These are phyloP conservation scores for Microchirus variegatus DNA, from an alignment of 2,797 vertebrate genomes.

Conservation along the genomic window DNA sequence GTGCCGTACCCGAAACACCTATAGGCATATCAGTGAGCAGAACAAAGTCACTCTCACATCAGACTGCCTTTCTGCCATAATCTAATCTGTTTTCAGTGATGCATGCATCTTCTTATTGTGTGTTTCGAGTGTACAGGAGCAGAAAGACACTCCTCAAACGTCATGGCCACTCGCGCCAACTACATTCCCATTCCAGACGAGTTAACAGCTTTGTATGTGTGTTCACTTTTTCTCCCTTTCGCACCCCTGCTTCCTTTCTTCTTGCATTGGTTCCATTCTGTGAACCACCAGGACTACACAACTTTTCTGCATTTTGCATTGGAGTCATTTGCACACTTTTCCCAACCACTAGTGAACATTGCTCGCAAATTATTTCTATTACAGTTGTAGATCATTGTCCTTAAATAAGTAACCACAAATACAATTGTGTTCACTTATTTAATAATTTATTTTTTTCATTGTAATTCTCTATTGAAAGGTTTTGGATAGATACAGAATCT, in stretches of 20 bases:
- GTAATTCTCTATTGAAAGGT: too few relatives aligned
- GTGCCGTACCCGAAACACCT: too few relatives aligned
- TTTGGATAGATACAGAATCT: too few relatives aligned
- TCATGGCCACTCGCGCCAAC: slow-evolving; percentile 21
- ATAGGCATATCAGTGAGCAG: background rate
- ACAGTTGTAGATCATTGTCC: too few relatives aligned
- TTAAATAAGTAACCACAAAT: too few relatives aligned
- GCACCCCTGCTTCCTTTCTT: background rate
- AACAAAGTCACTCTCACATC: slow-evolving; percentile 11
- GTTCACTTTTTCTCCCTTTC: slow-evolving; percentile 10
- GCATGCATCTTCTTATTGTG: slow-evolving; percentile 21
- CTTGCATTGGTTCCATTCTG: slow-evolving; percentile 50
- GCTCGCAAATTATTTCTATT: background rate
- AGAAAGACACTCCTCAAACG: slow-evolving; percentile 35
- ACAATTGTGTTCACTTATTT: too few relatives aligned
- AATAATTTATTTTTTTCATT: too few relatives aligned
- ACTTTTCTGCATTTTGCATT: slow-evolving; percentile 20
- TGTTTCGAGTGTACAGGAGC: slow-evolving; percentile 1
- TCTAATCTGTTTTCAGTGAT: slow-evolving; percentile 29
- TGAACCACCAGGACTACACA: slow-evolving; percentile 59
- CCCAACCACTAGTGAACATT: slow-evolving; percentile 15
- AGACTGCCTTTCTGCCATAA: background rate
- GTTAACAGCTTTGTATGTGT: slow-evolving; percentile 18
- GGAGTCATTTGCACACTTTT: slow-evolving; percentile 10
- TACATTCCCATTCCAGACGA: slow-evolving; percentile 22